Evolutionary conservation across 2,113 vertebrate genomes (phyloP).

Genomic region (Ctenodactylus gundi): DNA sequence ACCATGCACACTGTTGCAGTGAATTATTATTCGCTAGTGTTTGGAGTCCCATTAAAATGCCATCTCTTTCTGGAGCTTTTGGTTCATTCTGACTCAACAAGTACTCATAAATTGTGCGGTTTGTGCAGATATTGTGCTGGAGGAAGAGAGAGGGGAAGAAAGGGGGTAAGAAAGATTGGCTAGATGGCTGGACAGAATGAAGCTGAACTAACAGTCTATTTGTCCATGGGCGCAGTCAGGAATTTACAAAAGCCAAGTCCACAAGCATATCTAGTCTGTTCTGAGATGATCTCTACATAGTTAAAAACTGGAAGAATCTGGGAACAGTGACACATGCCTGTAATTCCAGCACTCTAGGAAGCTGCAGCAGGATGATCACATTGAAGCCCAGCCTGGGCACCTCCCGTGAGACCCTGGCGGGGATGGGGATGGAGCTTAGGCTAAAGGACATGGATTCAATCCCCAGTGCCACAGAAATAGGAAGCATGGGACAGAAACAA

Average conservation of each 20-base stretch:
- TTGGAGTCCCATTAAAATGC: conserved; percentile 24
- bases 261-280: neutral
- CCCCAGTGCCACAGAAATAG: too few relatives aligned
- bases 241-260: neutral
- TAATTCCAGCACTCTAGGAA: too few relatives aligned
- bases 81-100: conserved; percentile 14
- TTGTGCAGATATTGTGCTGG: neutral
- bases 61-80: conserved; percentile 35
- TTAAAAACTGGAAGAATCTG: neutral
- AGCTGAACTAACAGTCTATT: neutral
- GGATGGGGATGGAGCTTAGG: too few relatives aligned
- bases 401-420: too few relatives aligned
- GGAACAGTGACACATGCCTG: too few relatives aligned
- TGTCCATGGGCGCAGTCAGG: neutral
- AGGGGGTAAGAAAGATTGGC: neutral
- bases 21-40: conserved; percentile 30
- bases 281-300: neutral
- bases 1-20: neutral
- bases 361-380: too few relatives aligned
- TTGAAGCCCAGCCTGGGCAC: too few relatives aligned
- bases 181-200: neutral
- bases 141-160: too few relatives aligned
- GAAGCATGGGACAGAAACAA: neutral
- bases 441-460: too few relatives aligned
- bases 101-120: conserved; percentile 18